Evolutionary conservation across 2,113 vertebrate species (phyloP), one percentile per base, ranked within the genome.

Genomic region (Oncorhynchus masou): DNA sequence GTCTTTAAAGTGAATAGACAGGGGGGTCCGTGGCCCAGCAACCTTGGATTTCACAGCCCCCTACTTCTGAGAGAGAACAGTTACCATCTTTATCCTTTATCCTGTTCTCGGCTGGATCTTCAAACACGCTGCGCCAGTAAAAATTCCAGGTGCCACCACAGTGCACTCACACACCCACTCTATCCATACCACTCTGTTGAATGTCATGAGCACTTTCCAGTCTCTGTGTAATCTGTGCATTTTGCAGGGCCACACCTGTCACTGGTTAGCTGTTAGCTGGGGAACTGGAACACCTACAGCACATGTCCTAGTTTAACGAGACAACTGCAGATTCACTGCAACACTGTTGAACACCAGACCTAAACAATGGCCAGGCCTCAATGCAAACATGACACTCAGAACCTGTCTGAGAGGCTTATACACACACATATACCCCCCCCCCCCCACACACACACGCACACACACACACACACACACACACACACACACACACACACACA

Each of bases 251-350:
- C 71, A 79, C 66, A 74, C 66, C 77, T 79, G 72, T 65, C 77
- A 74, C 71, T 79, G 51, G 67, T 79, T 67, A 79, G 66, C 22
- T 68, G 66, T 79, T 67, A 79, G 66, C 16, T 27, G 48, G 65
- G 68, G 62, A 68, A 24, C 29, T 34, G 34, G 16, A 15, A 68
- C 71, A 79, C 73, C 57, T 74, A 27, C 11, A 62, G 11, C 77
- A 65, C 24, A 74, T 79, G 72, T 24, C 77, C 49, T 34, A 31
- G 62, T 62, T 73, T 71, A 73, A n/a, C n/a, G 13, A 62, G 59
- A 22, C 59, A 62, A 62, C 59, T 62, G 59, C 59, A 62, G 13
- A 62, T 16, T 16, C 16, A 19, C 16, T 19, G 3, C 13, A 54
- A 54, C 51, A 54, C 51, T 19, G 16, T 19, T 54, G 16, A 54